These are phyloP conservation scores for Achlya flavicornis DNA, from an alignment of 2,888 invertebrate species.

Conservation along the genomic window DNA sequence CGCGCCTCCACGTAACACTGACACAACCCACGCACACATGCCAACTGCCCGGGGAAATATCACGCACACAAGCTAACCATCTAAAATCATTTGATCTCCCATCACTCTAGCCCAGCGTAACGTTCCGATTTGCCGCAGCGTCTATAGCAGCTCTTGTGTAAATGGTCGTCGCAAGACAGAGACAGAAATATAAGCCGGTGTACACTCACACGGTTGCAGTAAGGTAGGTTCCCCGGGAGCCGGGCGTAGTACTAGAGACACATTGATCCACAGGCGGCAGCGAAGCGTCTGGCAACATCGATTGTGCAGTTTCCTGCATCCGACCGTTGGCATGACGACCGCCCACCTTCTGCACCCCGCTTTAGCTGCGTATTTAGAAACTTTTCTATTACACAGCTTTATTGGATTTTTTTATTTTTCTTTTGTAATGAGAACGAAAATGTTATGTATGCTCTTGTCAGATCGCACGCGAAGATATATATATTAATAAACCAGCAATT, in stretches of 20 bases:
- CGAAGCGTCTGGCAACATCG: constrained; percentile 79
- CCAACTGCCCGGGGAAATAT: constrained; percentile 63
- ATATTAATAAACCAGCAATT: not conserved
- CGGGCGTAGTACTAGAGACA: constrained; percentile 84
- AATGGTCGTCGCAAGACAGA: constrained; percentile 46
- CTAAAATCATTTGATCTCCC: constrained; percentile 52
- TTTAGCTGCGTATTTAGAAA: constrained; percentile 58
- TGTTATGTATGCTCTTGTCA: constrained; percentile 20
- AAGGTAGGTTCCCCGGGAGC: constrained; percentile 74
- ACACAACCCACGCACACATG: constrained; percentile 56
- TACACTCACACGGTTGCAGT: constrained; percentile 51
- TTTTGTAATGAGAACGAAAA: constrained; percentile 25
- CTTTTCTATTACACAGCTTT: constrained; percentile 57
- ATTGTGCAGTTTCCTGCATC: constrained; percentile 84
- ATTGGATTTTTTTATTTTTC: constrained; percentile 54
- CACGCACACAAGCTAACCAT: constrained; percentile 49
- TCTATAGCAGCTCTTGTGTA: constrained; percentile 44
- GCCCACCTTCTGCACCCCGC: constrained; percentile 66
- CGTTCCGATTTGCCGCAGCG: constrained; percentile 33
- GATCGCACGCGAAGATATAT: constrained; percentile 27
- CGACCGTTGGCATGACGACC: constrained; percentile 70
- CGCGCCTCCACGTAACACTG: constrained; percentile 61
- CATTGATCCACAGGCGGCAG: constrained; percentile 78
- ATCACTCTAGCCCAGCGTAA: constrained; percentile 36
- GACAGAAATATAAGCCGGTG: constrained; percentile 40